phyloP scores from a whole-genome alignment of 2,888 invertebrate species.

The Andricus quercusramuli region DNA sequence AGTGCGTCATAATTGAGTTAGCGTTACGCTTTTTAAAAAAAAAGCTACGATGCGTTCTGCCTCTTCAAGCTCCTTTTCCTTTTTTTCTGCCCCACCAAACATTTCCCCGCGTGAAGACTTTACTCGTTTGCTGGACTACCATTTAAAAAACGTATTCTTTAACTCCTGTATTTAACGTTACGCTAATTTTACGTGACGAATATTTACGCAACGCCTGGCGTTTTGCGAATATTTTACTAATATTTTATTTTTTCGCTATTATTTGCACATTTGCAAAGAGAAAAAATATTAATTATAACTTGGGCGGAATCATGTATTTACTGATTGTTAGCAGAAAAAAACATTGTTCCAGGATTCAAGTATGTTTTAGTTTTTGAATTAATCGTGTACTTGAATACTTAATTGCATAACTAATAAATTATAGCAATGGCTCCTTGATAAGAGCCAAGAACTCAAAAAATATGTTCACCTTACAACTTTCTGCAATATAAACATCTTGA shows the following conservation, averaged over 20 bases:
- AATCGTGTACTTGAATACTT: too few species aligned
- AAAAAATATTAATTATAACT: not conserved
- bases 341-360: too few species aligned
- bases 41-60: slow-evolving; percentile 53
- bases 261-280: not conserved
- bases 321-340: too few species aligned
- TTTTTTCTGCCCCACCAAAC: slow-evolving; percentile 30
- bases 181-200: slow-evolving; percentile 51
- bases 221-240: slow-evolving; percentile 1
- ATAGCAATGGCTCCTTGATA: too few species aligned
- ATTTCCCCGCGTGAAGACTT: slow-evolving; percentile 44
- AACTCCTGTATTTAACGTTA: slow-evolving; percentile 52
- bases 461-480: too few species aligned
- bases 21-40: slow-evolving; percentile 65
- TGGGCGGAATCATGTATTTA: too few species aligned
- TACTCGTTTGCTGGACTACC: slow-evolving; percentile 45
- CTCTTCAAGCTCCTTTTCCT: slow-evolving; percentile 48
- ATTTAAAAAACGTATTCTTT: slow-evolving; percentile 41
- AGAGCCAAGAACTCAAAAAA: too few species aligned
- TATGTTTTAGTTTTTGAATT: too few species aligned
- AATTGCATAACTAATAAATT: too few species aligned
- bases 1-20: slow-evolving; percentile 78
- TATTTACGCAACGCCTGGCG: slow-evolving; percentile 32
- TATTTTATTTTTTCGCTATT: not conserved
- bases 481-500: too few species aligned